These are phyloP conservation scores for Melanaphis sacchari DNA, from an alignment of 1,140 invertebrate species.

Conservation along the genomic window DNA sequence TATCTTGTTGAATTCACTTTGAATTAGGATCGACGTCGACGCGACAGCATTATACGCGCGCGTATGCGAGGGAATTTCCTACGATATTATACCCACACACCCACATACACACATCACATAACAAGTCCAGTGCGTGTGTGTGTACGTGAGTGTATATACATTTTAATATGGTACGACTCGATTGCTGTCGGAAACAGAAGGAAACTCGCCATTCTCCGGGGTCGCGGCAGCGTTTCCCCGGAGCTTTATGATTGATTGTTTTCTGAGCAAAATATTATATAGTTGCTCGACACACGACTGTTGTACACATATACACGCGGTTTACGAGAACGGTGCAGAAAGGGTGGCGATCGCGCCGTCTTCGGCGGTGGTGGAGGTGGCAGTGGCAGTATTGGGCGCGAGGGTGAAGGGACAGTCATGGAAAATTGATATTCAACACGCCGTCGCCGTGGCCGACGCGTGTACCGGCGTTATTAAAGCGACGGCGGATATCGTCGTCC, in stretches of 20 bases:
- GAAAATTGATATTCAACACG: conserved; percentile 53
- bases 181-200: conserved; percentile 57
- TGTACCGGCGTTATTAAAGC: conserved; percentile 38
- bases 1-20: background rate
- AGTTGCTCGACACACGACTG: background rate
- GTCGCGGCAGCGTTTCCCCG: conserved; percentile 22
- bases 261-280: conserved; percentile 5
- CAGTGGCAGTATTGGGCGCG: background rate
- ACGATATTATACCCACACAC: conserved; percentile 8
- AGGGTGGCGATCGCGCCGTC: background rate
- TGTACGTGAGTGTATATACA: background rate
- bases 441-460: background rate
- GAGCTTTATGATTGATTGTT: conserved; percentile 57
- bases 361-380: background rate
- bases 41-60: background rate
- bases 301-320: background rate
- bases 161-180: conserved; percentile 24
- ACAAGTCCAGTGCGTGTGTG: background rate
- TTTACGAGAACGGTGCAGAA: background rate
- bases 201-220: conserved; percentile 42
- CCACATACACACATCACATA: background rate
- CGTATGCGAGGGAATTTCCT: background rate
- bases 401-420: background rate
- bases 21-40: background rate
- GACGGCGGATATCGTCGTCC: conserved; percentile 40